phyloP scores from a whole-genome alignment of 2,888 invertebrate species.

The Parapristionchus giblindavisi region DNA sequence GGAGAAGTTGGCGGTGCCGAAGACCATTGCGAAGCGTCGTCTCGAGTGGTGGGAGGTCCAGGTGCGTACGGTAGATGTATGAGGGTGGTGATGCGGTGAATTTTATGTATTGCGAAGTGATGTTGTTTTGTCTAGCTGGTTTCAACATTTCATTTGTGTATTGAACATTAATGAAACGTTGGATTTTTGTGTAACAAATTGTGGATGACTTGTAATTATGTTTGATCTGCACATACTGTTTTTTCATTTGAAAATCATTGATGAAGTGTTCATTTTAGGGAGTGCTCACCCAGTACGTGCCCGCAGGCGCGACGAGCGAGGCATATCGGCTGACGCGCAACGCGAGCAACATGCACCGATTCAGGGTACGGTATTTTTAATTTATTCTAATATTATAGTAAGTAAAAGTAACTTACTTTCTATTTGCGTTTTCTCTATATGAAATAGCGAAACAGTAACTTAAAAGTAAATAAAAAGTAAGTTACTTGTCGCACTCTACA shows the following conservation, averaged over 20 bases:
- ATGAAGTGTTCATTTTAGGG: background rate
- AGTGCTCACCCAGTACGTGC: slow-evolving; percentile 10
- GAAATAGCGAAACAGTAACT: too few relatives aligned
- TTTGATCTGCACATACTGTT: too few relatives aligned
- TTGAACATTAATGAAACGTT: too few relatives aligned
- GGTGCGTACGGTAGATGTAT: slow-evolving; percentile 28
- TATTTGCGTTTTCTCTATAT: too few relatives aligned
- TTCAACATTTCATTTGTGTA: too few relatives aligned
- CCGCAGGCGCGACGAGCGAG: slow-evolving; percentile 18
- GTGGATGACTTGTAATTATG: too few relatives aligned
- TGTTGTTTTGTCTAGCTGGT: background rate
- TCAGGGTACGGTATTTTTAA: slow-evolving; percentile 37
- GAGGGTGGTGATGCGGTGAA: background rate
- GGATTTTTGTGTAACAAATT: too few relatives aligned
- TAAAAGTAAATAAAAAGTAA: too few relatives aligned
- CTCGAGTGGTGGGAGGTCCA: slow-evolving; percentile 58
- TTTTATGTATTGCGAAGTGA: background rate
- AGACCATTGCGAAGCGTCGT: slow-evolving; percentile 47
- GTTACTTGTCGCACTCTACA: background rate
- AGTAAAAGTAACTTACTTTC: too few relatives aligned
- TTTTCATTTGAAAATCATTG: background rate
- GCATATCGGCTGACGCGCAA: slow-evolving; percentile 31
- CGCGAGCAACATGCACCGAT: slow-evolving; percentile 26
- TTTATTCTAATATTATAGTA: too few relatives aligned
- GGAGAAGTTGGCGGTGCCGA: slow-evolving; percentile 44